A percentile compares a stretch with the other conserved stretches of the same genome.
phyloP scores from a whole-genome alignment of 1,140 invertebrate genomes.

The Penaeus indicus region DNA sequence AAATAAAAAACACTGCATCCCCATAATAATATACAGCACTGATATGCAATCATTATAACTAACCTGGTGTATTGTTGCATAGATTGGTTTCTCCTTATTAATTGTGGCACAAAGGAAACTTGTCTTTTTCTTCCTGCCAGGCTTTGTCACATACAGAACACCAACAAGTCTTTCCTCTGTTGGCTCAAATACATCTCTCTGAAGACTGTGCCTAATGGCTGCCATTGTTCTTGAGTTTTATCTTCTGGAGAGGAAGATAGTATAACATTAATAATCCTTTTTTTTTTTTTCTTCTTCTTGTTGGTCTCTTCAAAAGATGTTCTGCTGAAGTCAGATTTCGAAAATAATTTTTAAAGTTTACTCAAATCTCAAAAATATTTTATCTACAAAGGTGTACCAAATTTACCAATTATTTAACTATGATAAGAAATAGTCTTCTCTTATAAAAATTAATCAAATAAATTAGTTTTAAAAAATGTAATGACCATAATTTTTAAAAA shows the following conservation, averaged over 20 bases:
- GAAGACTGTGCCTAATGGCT: conserved; percentile 75
- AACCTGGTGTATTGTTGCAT: conserved; percentile 80
- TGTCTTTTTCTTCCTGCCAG: conserved; percentile 79
- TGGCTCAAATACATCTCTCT: conserved; percentile 85
- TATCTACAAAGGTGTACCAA: too few relatives aligned
- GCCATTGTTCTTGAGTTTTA: conserved; percentile 66
- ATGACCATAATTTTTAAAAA: not conserved
- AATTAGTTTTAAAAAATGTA: not conserved
- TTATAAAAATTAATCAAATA: too few relatives aligned
- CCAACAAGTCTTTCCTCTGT: conserved; percentile 84
- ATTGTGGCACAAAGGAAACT: conserved; percentile 85
- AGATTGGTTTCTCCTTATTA: conserved; percentile 79
- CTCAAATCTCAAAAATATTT: not conserved
- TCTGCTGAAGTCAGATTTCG: not conserved
- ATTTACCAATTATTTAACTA: too few relatives aligned
- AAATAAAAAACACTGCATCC: too few relatives aligned
- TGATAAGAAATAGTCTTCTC: too few relatives aligned
- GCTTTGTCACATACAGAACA: conserved; percentile 81
- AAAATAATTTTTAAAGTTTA: not conserved
- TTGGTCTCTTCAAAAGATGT: too few relatives aligned
- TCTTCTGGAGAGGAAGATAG: not conserved
- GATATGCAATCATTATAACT: not conserved
- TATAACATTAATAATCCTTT: not conserved
- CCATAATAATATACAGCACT: too few relatives aligned
- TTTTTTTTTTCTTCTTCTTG: not conserved